phyloP scores from a whole-genome alignment of 2,113 vertebrate genomes.

The Misgurnus anguillicaudatus region DNA sequence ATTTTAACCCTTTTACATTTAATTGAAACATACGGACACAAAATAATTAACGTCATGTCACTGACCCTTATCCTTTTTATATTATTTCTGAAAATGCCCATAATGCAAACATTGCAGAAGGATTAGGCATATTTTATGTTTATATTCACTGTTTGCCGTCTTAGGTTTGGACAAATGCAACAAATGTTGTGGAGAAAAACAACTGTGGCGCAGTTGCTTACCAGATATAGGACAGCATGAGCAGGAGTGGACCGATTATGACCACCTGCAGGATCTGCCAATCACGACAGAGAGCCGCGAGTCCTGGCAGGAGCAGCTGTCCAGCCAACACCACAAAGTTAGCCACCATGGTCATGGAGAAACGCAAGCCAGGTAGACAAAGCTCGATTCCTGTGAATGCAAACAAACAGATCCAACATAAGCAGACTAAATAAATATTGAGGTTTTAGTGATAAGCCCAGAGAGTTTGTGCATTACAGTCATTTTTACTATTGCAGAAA shows the following conservation, averaged over 20 bases:
- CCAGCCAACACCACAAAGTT: conserved; percentile 90
- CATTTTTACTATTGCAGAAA: not conserved
- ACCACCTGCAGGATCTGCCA: conserved; percentile 93
- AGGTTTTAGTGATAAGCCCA: not conserved
- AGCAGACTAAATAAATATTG: not conserved
- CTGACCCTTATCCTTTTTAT: no score
- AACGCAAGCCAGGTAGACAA: conserved; percentile 88
- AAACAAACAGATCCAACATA: not conserved
- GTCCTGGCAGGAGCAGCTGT: conserved; percentile 90
- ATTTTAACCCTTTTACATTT: no score
- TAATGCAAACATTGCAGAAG: not conserved
- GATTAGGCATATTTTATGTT: not conserved
- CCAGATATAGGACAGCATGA: conserved; percentile 93
- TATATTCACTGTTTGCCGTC: not conserved
- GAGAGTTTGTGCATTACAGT: no score
- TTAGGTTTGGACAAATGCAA: not conserved
- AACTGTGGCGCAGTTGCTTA: conserved; percentile 69
- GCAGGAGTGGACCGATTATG: conserved; percentile 92
- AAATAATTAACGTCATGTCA: no score
- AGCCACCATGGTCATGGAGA: conserved; percentile 96
- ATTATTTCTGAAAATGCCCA: no score
- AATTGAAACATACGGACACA: no score
- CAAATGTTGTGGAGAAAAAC: not conserved
- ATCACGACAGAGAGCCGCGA: conserved; percentile 88
- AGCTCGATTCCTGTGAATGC: conserved; percentile 87